phyloP scores from a whole-genome alignment of 2,113 vertebrate species.

The Salminus brasiliensis region DNA sequence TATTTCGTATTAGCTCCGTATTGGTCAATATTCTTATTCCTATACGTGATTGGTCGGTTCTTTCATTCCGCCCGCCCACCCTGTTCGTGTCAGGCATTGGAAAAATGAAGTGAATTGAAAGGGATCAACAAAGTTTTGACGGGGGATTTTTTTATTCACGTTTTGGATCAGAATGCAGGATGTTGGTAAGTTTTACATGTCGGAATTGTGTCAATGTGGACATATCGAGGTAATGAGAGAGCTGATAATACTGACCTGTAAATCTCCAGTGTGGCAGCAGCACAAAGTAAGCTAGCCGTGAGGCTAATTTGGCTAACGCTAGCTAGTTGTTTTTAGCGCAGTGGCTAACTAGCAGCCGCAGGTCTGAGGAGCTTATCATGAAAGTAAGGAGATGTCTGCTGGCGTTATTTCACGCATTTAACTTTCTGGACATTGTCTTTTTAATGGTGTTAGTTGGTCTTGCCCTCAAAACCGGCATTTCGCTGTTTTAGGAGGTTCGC shows the following conservation, averaged over 20 bases:
- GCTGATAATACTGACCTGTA: neutral
- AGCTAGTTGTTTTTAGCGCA: constrained; percentile 36
- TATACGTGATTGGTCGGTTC: constrained; percentile 18
- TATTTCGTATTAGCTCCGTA: neutral
- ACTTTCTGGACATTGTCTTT: neutral
- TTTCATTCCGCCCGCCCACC: constrained; percentile 27
- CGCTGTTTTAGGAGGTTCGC: neutral
- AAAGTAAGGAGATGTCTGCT: neutral
- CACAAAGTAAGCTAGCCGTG: neutral
- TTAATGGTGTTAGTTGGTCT: neutral
- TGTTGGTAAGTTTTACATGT: constrained; percentile 20
- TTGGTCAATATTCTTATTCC: neutral
- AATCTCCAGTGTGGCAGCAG: neutral
- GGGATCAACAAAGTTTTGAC: constrained; percentile 51
- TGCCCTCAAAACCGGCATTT: neutral
- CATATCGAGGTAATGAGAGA: neutral
- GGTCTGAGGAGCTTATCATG: neutral
- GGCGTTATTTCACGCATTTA: neutral
- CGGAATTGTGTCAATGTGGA: too few species aligned
- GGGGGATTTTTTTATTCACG: neutral
- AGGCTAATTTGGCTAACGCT: neutral
- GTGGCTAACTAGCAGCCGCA: neutral
- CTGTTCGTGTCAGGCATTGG: constrained; percentile 30
- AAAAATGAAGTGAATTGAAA: constrained; percentile 44
- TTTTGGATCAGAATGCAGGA: constrained; percentile 24